Base-by-base conservation (phyloP, 2,113 vertebrate species). In the Halichoeres trimaculatus region DNA sequence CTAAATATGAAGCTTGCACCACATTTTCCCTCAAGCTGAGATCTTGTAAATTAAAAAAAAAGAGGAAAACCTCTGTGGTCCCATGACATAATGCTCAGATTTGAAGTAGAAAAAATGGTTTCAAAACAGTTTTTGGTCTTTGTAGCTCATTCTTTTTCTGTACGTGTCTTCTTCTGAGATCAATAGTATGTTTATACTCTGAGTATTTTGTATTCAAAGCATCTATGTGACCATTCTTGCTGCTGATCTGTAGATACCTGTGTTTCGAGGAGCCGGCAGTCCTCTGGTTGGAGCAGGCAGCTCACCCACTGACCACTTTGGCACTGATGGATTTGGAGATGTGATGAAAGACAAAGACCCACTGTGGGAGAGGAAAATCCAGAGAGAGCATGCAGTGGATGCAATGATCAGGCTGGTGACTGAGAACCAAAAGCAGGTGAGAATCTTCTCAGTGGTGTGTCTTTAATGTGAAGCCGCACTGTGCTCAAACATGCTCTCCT, bases 311-410 rank as follows among this genome's bases (percentile, higher is more conserved):
- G 76, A 87, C 72, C 94, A 93, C 80, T 94, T 94, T 68, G 94
- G 94, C 24, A 87, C 76, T 0, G 94, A 95, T 19, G 94, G 94
- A 24, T 89, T 95, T 2, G 94, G 94, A 5, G 94, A 93, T 48
- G 88, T 92, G 53, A 63, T 93, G 14, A 24, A 91, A 52, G 85
- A 92, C 13, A 84, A 50, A 52, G 87, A 93, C 26, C 88, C 88
- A 7, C 34, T 52, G 1, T 94, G 93, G 92, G 76, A 87, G 79
- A 51, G 81, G 40, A 91, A 92, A 57, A 74, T 94, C 59, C 89
- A 93, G 69, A 81, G 9, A 6, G 94, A 95, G 48, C 88, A 91
- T 1, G 94, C 93, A 0, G 91, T 91, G 58, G 77, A 54, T 22
- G 92, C 93, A 10, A 81, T 95, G 88, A 87, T 95, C 1, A 62